Conservation (phyloP, 2,888 invertebrate genomes). For the Lagria hirta region DNA sequence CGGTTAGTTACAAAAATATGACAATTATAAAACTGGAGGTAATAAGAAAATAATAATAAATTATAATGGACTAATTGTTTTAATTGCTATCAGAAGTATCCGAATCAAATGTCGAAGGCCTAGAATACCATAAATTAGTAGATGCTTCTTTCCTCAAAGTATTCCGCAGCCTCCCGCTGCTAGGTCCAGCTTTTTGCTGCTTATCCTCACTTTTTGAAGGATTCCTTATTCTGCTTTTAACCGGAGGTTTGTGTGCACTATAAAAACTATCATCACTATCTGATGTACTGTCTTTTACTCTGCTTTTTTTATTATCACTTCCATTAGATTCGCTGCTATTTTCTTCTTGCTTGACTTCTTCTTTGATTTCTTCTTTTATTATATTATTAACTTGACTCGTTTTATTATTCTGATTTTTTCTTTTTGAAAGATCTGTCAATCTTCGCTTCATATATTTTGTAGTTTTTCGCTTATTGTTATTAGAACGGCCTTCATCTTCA, state of each 20-base stretch:
- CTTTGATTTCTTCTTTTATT: not conserved
- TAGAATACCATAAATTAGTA: slow-evolving; percentile 31
- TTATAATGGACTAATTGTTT: too few species aligned
- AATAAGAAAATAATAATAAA: too few species aligned
- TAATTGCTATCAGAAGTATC: slow-evolving; percentile 32
- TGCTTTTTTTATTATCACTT: slow-evolving; percentile 3
- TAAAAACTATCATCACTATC: slow-evolving; percentile 18
- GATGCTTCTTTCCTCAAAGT: slow-evolving; percentile 32
- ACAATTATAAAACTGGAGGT: too few species aligned
- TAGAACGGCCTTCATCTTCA: too few species aligned
- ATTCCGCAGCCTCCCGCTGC: slow-evolving; percentile 25
- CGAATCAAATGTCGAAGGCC: slow-evolving; percentile 32
- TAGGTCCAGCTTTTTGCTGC: slow-evolving; percentile 26
- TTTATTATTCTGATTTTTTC: not conserved
- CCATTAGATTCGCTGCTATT: not conserved
- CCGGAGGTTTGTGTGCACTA: slow-evolving; percentile 20
- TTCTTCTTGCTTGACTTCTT: not conserved
- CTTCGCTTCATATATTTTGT: too few species aligned
- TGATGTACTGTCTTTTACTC: slow-evolving; percentile 2
- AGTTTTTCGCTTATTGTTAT: too few species aligned
- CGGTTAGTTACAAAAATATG: too few species aligned
- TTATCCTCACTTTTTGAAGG: slow-evolving; percentile 13
- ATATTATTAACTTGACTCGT: not conserved
- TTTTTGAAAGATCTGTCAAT: not conserved
- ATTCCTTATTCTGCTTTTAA: slow-evolving; percentile 24